These are phyloP conservation scores for Pseudobourletiella spinata DNA, from an alignment of 1,140 invertebrate genomes.

Conservation along the genomic window DNA sequence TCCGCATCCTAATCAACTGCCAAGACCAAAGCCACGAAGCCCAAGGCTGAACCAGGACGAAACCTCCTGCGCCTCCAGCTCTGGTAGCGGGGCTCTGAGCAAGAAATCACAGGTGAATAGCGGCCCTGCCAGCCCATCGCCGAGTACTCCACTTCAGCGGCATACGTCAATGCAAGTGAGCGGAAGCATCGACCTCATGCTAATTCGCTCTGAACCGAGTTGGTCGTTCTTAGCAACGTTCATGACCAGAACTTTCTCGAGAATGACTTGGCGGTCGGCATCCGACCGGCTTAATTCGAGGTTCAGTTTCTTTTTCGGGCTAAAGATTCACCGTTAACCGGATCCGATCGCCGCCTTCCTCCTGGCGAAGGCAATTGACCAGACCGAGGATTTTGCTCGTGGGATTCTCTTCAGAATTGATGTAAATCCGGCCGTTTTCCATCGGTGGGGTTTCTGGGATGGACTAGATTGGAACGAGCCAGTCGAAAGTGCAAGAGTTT, in stretches of 20 bases:
- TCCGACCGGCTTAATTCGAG: not conserved
- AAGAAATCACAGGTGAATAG: conserved; percentile 40
- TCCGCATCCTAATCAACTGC: conserved; percentile 5
- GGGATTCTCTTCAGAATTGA: no score
- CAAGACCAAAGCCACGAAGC: not conserved
- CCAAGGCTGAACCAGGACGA: conserved; percentile 17
- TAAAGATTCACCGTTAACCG: no score
- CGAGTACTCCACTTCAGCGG: conserved; percentile 32
- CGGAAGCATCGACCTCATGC: conserved; percentile 60
- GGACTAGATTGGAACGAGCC: no score
- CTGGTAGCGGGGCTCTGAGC: conserved; percentile 38
- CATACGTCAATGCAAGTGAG: not conserved
- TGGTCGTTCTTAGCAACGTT: not conserved
- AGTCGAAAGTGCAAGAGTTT: no score
- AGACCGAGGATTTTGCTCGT: not conserved
- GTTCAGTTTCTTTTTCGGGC: not conserved
- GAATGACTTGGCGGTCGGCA: not conserved
- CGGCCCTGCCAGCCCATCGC: conserved; percentile 34
- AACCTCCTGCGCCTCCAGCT: conserved; percentile 3
- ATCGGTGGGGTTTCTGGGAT: no score
- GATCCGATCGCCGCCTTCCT: not conserved
- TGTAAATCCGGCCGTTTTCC: no score
- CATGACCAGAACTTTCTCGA: not conserved
- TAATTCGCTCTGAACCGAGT: conserved; percentile 72
- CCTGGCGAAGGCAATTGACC: not conserved